Percentiles rank a stretch among this genome's conserved stretches.
These are phyloP conservation scores for Helicolenus hilgendorfi DNA, from an alignment of 2,797 vertebrate species.

Conservation along the genomic window DNA sequence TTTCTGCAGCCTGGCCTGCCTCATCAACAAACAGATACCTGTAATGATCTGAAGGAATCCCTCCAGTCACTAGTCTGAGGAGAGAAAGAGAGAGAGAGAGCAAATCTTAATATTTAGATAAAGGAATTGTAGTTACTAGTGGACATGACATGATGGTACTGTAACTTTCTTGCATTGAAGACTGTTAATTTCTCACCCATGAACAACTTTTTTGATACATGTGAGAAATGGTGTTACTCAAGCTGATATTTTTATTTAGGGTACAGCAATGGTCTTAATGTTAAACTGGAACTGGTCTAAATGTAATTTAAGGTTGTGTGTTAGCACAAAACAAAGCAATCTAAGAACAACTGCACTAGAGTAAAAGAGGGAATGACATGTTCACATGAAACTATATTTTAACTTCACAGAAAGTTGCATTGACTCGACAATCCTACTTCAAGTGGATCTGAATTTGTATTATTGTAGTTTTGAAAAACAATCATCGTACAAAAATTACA, in stretches of 20 bases:
- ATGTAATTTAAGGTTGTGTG: background rate
- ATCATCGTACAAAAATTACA: background rate
- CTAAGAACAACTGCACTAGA: background rate
- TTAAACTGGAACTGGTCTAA: background rate
- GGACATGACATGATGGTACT: no score
- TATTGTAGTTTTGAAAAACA: background rate
- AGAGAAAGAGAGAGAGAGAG: constrained; percentile 1
- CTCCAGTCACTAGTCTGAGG: constrained; percentile 86
- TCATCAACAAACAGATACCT: constrained; percentile 93
- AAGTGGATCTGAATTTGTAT: background rate
- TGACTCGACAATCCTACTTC: background rate
- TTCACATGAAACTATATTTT: background rate
- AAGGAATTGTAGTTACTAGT: background rate
- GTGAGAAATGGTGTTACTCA: background rate
- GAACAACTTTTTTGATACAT: background rate
- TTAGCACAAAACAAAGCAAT: background rate
- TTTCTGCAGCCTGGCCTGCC: constrained; percentile 89
- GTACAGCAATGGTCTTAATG: background rate
- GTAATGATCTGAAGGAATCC: constrained; percentile 86
- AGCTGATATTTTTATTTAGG: background rate
- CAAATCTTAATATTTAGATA: background rate
- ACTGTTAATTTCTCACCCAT: background rate
- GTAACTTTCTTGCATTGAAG: background rate
- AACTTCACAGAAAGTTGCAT: background rate
- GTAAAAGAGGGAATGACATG: background rate